Conservation (phyloP, 2,797 vertebrate genomes). For the Psittacula derbiana region DNA sequence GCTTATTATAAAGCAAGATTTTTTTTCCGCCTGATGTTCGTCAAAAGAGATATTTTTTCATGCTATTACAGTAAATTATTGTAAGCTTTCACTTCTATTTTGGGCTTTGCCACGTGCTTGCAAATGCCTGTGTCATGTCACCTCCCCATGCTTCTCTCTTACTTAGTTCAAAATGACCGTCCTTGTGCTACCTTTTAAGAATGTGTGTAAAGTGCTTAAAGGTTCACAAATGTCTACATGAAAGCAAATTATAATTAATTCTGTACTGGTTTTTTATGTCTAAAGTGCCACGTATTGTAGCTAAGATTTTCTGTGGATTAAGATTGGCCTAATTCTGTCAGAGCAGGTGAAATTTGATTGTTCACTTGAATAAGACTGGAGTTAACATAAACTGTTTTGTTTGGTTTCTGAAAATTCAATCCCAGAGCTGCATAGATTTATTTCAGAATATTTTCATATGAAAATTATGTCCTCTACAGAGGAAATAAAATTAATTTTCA, state of each 20-base stretch:
- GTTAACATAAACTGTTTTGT: neutral
- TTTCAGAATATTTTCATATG: neutral
- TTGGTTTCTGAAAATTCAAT: neutral
- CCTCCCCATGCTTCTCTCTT: neutral
- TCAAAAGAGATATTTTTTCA: neutral
- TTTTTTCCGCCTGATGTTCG: neutral
- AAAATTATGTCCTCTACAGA: neutral
- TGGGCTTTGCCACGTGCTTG: neutral
- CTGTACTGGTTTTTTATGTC: neutral
- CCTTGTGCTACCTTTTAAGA: neutral
- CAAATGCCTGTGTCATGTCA: neutral
- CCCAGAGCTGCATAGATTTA: neutral
- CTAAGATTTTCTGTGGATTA: neutral
- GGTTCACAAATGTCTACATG: neutral
- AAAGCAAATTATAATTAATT: neutral
- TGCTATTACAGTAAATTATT: neutral
- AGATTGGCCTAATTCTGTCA: neutral
- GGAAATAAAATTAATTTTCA: neutral
- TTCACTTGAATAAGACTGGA: neutral
- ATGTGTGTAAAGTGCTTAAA: neutral
- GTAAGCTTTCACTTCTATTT: neutral
- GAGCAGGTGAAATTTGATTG: neutral
- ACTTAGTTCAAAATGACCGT: neutral
- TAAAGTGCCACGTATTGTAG: neutral
- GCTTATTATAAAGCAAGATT: neutral